Percentiles rank a stretch among this genome's conserved stretches.
Evolutionary conservation across 2,888 invertebrate genomes (phyloP).

Genomic region (Noctua comes): DNA sequence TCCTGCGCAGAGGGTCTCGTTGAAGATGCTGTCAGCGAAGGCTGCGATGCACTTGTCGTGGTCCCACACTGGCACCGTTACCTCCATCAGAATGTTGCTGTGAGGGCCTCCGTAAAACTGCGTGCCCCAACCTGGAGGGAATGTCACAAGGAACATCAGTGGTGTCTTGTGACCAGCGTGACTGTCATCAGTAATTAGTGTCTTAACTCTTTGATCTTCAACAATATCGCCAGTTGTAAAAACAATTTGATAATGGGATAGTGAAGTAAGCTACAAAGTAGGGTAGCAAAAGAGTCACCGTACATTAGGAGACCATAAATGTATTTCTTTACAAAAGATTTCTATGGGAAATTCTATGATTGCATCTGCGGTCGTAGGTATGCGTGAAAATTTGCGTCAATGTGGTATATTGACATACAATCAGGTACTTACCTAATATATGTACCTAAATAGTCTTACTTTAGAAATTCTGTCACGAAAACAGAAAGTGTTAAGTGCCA

Average conservation of each 20-base stretch:
- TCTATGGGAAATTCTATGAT: conserved; percentile 8
- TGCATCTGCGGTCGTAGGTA: background rate
- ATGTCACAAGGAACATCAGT: background rate
- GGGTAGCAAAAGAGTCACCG: background rate
- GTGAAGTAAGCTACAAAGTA: too few relatives aligned
- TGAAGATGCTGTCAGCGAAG: conserved; percentile 91
- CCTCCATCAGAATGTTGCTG: conserved; percentile 94
- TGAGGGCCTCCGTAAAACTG: conserved; percentile 93
- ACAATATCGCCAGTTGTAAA: background rate
- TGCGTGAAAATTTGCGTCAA: conserved; percentile 38
- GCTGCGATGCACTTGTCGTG: conserved; percentile 91
- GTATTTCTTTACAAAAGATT: conserved; percentile 12
- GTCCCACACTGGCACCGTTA: conserved; percentile 94
- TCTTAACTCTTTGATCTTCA: background rate
- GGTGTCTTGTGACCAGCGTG: background rate
- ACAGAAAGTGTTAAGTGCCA: conserved; percentile 10
- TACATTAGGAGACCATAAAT: background rate
- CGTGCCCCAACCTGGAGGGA: conserved; percentile 93
- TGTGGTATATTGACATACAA: conserved; percentile 26
- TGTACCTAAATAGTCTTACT: background rate
- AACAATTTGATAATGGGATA: background rate
- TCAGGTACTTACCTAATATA: background rate
- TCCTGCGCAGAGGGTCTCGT: conserved; percentile 94
- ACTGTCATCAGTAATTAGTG: background rate
- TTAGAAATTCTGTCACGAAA: conserved; percentile 36